Base-by-base conservation (phyloP, 2,888 invertebrate genomes). In the Acholoe squamosa region DNA sequence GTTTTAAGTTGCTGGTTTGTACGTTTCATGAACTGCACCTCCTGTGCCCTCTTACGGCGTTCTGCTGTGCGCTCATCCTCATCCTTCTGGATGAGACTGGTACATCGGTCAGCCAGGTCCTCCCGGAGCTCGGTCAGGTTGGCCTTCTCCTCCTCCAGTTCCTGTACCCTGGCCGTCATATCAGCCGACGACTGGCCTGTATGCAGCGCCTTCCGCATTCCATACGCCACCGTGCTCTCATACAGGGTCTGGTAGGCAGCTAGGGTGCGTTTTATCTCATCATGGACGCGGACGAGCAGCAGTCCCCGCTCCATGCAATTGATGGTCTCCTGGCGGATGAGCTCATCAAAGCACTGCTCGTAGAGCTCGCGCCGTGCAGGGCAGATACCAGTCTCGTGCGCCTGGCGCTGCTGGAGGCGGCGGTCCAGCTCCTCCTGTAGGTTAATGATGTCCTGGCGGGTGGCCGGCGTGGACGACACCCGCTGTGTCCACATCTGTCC, bases 211-310 rank as follows among this genome's bases (percentile, higher is more conserved):
- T 99, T 99, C 92, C 99, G 97, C 97, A 99, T 98, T 43, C 99
- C 99, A 95, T 99, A 99, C 0, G 99, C 99, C 89, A 99, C 98
- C 90, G 99, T 98, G 96, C 99, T 99, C 96, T 99, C 99, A 95
- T 99, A 99, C 0, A 99, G 96, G 0, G 98, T 98, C 96, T 99
- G 98, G 95, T 99, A 99, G 0, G 99, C 99, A 94, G 98, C 98
- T 96, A 99, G 98, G 0, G 99, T 99, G 97, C 99, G 99, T 92
- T 98, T 97, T 91, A 99, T 98, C 96, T 99, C 99, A 95, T 99
- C 99, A 33, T 99, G 97, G 5, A 99, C 98, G 93, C 99, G 97
- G 89, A 99, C 96, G 88, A 99, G 96, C 10, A 99, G 96, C n/a
- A 99, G 96, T 1, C 99, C 99, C 93, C 99, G 97, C 96, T 99